A percentile compares a stretch with the other conserved stretches of the same genome.
Conservation (phyloP, 2,113 vertebrate species). For the Phaethornis superciliosus region DNA sequence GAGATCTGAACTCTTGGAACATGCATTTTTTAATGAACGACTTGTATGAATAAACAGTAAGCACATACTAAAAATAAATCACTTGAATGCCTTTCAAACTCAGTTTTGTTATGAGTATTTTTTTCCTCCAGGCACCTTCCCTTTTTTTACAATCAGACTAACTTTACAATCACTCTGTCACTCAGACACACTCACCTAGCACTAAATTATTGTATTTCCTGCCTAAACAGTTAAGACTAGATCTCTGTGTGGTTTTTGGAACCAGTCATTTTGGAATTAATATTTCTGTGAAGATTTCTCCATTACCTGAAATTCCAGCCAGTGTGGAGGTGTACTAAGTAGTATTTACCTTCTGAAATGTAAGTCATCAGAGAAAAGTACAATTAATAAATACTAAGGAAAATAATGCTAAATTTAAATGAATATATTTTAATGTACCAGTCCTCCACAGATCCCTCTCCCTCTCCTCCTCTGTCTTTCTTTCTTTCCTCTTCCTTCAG, state of each 20-base stretch:
- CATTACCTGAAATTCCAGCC: neutral
- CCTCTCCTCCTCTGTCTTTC: too few species aligned
- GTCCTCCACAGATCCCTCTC: neutral
- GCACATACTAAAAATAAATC: neutral
- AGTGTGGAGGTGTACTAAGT: neutral
- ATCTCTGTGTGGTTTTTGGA: accelerated
- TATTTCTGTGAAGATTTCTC: neutral
- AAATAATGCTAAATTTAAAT: neutral
- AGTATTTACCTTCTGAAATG: neutral
- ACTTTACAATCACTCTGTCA: neutral
- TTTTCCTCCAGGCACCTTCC: neutral
- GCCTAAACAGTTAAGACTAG: neutral
- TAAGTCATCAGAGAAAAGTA: neutral
- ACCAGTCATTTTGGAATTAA: neutral
- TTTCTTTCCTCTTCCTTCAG: neutral
- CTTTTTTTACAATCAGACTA: neutral
- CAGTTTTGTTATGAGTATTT: neutral
- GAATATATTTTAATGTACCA: neutral
- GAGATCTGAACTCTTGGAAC: neutral
- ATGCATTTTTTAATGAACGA: neutral
- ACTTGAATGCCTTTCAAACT: neutral
- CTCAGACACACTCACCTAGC: neutral
- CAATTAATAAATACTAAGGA: neutral
- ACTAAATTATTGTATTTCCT: neutral
- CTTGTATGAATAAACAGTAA: neutral